These are phyloP conservation scores for Phylloscopus collybita DNA, from an alignment of 2,797 vertebrate species.

Conservation along the genomic window DNA sequence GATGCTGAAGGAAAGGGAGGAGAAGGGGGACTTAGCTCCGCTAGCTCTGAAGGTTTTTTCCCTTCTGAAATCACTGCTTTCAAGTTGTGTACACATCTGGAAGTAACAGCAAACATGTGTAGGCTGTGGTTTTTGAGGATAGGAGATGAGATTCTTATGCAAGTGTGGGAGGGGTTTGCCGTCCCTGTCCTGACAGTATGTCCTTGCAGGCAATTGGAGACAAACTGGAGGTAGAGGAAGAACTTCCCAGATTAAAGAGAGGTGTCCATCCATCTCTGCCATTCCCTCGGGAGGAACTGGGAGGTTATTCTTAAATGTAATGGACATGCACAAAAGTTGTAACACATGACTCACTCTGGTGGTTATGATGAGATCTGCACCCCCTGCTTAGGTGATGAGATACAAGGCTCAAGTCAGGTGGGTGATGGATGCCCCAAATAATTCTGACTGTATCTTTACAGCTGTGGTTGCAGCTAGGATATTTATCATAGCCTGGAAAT, in stretches of 20 bases:
- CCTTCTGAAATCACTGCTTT: constrained; percentile 6
- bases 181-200: background rate
- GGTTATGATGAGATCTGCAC: constrained; percentile 59
- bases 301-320: constrained; percentile 6
- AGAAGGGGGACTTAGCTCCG: background rate
- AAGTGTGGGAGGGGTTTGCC: background rate
- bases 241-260: constrained; percentile 27
- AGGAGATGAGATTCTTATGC: constrained; percentile 22
- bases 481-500: constrained; percentile 18
- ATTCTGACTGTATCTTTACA: constrained; percentile 33
- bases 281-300: background rate
- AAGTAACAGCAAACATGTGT: constrained; percentile 47
- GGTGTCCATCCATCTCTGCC: constrained; percentile 32
- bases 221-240: constrained; percentile 23
- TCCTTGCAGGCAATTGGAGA: constrained; percentile 19
- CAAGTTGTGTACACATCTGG: constrained; percentile 26
- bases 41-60: background rate
- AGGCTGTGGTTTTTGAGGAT: constrained; percentile 4
- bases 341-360: constrained; percentile 56
- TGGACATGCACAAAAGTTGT: background rate
- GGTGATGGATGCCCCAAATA: constrained; percentile 40
- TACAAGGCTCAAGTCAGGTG: background rate
- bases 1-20: background rate
- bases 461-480: constrained; percentile 17
- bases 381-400: constrained; percentile 18